Percentiles rank a stretch among this genome's conserved stretches.
Conservation (phyloP, 2,888 invertebrate genomes). For the Caenorhabditis panamensis region DNA sequence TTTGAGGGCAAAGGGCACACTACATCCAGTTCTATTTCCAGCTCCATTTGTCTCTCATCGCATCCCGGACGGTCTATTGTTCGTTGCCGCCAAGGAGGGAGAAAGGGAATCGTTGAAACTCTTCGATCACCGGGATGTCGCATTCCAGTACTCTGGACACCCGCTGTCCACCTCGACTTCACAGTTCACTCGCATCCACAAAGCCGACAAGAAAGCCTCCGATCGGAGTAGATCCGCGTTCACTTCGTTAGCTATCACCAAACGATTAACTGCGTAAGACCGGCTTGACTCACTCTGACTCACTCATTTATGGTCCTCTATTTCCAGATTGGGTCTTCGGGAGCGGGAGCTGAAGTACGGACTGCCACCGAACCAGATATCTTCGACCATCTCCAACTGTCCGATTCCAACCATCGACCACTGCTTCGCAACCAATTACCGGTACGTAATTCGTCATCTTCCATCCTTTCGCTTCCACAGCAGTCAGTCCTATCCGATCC, state of each 20-base stretch:
- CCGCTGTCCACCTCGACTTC: constrained; percentile 62
- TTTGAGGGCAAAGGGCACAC: neutral
- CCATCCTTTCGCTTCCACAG: constrained; percentile 7
- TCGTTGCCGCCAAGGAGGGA: constrained; percentile 76
- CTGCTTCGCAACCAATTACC: constrained; percentile 68
- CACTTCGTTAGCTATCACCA: constrained; percentile 68
- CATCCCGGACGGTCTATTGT: constrained; percentile 75
- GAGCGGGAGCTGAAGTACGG: constrained; percentile 72
- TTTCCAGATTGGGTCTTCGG: constrained; percentile 68
- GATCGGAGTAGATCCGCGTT: constrained; percentile 70
- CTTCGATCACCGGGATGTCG: constrained; percentile 75
- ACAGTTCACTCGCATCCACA: constrained; percentile 64
- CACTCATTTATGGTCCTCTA: too few species aligned
- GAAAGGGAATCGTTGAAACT: constrained; percentile 72
- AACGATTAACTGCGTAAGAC: constrained; percentile 64
- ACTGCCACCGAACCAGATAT: constrained; percentile 68
- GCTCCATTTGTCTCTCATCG: constrained; percentile 64
- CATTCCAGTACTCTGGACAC: constrained; percentile 69
- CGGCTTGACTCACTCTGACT: neutral
- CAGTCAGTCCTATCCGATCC: neutral
- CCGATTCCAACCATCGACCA: constrained; percentile 68
- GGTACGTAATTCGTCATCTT: constrained; percentile 52
- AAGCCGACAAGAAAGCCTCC: constrained; percentile 64
- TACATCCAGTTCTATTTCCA: constrained; percentile 26
- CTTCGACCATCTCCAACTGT: constrained; percentile 69